These are phyloP conservation scores for Ciconia nigra DNA, from an alignment of 2,797 vertebrate genomes.

Conservation along the genomic window DNA sequence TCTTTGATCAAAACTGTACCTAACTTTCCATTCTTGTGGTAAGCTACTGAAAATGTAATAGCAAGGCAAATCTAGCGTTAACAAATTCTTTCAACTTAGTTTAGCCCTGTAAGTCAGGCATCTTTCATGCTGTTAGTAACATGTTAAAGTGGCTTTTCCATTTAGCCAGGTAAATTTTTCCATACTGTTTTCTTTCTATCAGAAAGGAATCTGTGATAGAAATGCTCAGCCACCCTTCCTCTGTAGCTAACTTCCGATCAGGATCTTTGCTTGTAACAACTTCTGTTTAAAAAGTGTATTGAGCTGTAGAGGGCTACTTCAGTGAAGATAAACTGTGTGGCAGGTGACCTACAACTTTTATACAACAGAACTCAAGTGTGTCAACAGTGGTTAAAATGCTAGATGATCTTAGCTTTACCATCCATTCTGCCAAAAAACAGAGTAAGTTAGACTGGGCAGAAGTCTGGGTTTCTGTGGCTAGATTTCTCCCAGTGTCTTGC, in stretches of 20 bases:
- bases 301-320: not conserved
- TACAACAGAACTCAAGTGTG: not conserved
- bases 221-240: not conserved
- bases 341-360: not conserved
- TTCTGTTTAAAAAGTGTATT: not conserved
- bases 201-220: not conserved
- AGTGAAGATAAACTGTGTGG: not conserved
- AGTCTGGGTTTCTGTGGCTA: not conserved
- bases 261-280: not conserved
- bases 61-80: not conserved
- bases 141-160: not conserved
- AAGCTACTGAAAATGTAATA: not conserved
- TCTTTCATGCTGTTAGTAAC: not conserved
- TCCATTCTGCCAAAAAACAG: not conserved
- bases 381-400: not conserved
- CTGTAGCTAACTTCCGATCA: not conserved
- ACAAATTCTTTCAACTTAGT: not conserved
- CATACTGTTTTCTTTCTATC: not conserved
- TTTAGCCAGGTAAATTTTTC: not conserved
- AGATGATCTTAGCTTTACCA: not conserved
- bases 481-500: not conserved
- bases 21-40: not conserved
- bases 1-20: not conserved
- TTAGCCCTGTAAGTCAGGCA: not conserved
- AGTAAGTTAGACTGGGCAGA: not conserved